Evolutionary conservation across 2,113 vertebrate genomes (phyloP).

Genomic region (Daubentonia madagascariensis): DNA sequence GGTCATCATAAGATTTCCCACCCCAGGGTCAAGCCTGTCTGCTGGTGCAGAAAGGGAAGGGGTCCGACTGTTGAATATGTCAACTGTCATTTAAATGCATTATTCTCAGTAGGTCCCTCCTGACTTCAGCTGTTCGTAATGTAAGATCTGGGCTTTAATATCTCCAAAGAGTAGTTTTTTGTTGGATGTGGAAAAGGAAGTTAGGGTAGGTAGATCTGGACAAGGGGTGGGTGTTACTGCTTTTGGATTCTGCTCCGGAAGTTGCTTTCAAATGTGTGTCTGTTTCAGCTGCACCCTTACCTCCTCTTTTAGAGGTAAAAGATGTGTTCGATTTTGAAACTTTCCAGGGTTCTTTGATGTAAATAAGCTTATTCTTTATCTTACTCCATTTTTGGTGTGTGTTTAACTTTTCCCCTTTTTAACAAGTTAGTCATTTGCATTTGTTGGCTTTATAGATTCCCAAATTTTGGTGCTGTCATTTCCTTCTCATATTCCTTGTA

Average conservation of each 20-base stretch:
- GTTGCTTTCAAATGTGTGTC: neutral
- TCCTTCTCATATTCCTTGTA: slow-evolving; percentile 10
- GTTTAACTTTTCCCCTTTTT: neutral
- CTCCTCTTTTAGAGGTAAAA: neutral
- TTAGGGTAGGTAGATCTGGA: neutral
- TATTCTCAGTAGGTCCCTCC: neutral
- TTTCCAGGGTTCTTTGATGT: neutral
- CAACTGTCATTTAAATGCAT: neutral
- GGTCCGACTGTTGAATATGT: neutral
- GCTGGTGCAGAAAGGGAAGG: neutral
- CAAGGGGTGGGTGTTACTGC: neutral
- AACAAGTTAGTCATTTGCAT: neutral
- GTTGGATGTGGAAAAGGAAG: neutral
- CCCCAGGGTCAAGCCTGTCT: neutral
- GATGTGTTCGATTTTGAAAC: neutral
- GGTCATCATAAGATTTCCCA: neutral
- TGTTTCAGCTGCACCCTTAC: neutral
- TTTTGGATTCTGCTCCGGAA: neutral
- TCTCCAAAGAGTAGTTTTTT: neutral
- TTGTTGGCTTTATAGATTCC: neutral
- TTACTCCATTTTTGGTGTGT: neutral
- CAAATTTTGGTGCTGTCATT: neutral
- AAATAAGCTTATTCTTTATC: neutral
- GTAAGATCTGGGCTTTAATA: neutral
- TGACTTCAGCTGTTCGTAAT: neutral